Percentiles rank a stretch among this genome's conserved stretches.
Conservation (phyloP, 2,888 invertebrate species). For the Tenthredo mesomela region DNA sequence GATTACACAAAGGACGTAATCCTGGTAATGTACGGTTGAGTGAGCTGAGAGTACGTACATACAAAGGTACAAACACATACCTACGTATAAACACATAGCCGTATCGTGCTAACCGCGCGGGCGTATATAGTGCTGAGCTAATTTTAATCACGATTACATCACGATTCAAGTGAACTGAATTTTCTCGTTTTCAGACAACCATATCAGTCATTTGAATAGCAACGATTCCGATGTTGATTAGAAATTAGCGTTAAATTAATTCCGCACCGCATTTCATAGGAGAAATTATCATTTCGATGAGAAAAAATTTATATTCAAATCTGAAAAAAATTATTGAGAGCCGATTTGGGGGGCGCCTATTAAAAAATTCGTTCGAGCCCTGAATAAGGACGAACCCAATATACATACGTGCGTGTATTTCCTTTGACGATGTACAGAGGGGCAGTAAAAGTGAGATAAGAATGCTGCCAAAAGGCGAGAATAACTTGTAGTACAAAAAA, state of each 20-base stretch:
- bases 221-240: neutral
- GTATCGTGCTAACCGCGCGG: neutral
- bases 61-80: neutral
- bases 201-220: neutral
- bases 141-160: slow-evolving; percentile 23
- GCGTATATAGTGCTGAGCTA: neutral
- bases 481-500: neutral
- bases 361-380: neutral
- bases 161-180: neutral
- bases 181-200: neutral
- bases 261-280: neutral
- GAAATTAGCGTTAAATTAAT: neutral
- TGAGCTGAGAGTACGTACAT: slow-evolving; percentile 35
- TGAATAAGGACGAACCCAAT: no score
- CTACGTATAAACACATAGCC: slow-evolving; percentile 1
- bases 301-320: no score
- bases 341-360: neutral
- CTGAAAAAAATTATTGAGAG: neutral
- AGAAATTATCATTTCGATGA: neutral
- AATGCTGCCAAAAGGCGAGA: neutral
- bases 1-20: slow-evolving; percentile 52
- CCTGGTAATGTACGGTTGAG: slow-evolving; percentile 49
- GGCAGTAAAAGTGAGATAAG: neutral
- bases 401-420: neutral
- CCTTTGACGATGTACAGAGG: neutral